phyloP scores from a whole-genome alignment of 2,888 invertebrate species.

The Agonopterix heracliana region DNA sequence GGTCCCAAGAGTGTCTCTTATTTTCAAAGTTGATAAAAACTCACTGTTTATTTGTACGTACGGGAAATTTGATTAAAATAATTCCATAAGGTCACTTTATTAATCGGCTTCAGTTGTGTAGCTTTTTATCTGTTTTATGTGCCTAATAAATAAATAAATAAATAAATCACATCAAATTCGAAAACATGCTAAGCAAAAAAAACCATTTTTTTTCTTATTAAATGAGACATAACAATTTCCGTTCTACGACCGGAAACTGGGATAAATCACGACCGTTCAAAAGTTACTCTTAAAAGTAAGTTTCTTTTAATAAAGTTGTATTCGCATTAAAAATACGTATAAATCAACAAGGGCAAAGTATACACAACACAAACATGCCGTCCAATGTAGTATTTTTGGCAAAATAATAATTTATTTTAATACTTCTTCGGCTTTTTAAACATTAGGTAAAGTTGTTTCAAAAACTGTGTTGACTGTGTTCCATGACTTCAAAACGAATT shows the following conservation, averaged over 20 bases:
- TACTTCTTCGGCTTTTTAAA: neutral
- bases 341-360: conserved; percentile 40
- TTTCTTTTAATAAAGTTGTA: neutral
- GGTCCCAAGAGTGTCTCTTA: conserved; percentile 1
- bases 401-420: conserved; percentile 18
- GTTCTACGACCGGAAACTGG: conserved; percentile 12
- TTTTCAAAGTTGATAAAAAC: no score
- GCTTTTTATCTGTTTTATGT: neutral
- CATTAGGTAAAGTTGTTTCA: neutral
- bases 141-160: no score
- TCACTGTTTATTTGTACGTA: no score
- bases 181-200: neutral
- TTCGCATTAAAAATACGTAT: conserved; percentile 11
- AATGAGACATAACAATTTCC: conserved; percentile 9
- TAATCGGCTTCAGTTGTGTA: no score
- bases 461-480: neutral
- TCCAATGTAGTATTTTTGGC: conserved; percentile 61
- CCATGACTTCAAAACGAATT: no score
- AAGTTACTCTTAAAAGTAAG: conserved; percentile 5
- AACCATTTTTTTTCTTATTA: no score
- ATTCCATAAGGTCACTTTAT: no score
- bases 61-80: no score
- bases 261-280: no score
- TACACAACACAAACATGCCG: conserved; percentile 56
- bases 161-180: neutral